Evolutionary conservation across 2,888 invertebrate species (phyloP).

Genomic region (Tethea ocularis): DNA sequence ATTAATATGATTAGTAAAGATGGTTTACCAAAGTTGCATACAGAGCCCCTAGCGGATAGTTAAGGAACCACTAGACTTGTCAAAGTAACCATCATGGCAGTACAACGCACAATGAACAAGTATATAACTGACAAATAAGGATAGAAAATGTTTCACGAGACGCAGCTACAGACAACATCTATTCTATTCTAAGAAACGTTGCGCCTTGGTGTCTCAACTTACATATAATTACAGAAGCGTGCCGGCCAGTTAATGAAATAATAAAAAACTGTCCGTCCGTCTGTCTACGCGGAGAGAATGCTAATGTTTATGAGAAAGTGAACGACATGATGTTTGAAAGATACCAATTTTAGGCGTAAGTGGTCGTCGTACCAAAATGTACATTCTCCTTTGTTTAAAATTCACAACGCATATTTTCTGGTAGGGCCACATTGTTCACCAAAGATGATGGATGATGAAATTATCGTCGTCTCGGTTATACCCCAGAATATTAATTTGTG

Average conservation of each 20-base stretch:
- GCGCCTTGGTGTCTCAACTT: conserved; percentile 8
- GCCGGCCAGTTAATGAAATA: conserved; percentile 9
- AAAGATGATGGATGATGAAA: too few relatives aligned
- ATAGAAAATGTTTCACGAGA: not conserved
- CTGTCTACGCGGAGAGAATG: not conserved
- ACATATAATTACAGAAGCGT: not conserved
- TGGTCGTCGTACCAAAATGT: not conserved
- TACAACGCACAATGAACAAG: too few relatives aligned
- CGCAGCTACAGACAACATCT: conserved; percentile 9
- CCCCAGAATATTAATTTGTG: too few relatives aligned
- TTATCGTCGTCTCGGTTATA: too few relatives aligned
- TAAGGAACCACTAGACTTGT: too few relatives aligned
- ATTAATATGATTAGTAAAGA: too few relatives aligned
- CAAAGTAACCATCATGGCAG: too few relatives aligned
- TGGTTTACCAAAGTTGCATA: too few relatives aligned
- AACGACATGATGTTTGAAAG: not conserved
- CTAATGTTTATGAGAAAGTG: conserved; percentile 6
- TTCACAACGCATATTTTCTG: too few relatives aligned
- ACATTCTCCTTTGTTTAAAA: not conserved
- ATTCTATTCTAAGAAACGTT: conserved; percentile 8
- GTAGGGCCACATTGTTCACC: too few relatives aligned
- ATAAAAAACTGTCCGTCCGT: conserved; percentile 2
- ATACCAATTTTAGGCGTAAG: not conserved
- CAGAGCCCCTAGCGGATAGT: too few relatives aligned
- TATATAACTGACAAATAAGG: not conserved